phyloP scores from a whole-genome alignment of 2,888 invertebrate genomes.

The Automeris io region DNA sequence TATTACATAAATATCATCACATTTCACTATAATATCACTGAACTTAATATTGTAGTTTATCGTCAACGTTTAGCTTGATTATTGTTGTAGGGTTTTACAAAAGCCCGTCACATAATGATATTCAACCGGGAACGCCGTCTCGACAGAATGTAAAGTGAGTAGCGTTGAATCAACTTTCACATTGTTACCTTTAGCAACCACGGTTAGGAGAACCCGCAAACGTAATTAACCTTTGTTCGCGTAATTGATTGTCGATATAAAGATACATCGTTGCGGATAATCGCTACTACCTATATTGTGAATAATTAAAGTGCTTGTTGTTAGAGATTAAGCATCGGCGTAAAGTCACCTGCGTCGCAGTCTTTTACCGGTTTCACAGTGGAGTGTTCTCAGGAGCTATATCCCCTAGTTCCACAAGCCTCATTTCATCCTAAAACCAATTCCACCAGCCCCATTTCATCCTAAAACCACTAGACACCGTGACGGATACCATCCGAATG shows the following conservation, averaged over 20 bases:
- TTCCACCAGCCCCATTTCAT: too few species aligned
- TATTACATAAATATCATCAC: conserved; percentile 14
- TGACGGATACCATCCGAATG: too few species aligned
- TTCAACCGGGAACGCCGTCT: conserved; percentile 1
- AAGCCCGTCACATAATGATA: conserved; percentile 37
- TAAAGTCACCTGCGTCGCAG: too few species aligned
- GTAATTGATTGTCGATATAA: conserved; percentile 1
- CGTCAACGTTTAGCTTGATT: conserved; percentile 42
- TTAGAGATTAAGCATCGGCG: too few species aligned
- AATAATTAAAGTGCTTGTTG: too few species aligned
- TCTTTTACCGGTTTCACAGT: too few species aligned
- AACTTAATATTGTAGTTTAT: too few species aligned
- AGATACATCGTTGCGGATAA: conserved; percentile 9
- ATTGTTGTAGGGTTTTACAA: conserved; percentile 53
- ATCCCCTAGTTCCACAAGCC: too few species aligned
- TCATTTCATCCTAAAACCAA: too few species aligned
- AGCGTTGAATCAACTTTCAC: conserved; percentile 23
- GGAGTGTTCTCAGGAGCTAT: too few species aligned
- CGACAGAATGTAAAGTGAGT: conserved; percentile 19
- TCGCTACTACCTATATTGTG: conserved; percentile 16
- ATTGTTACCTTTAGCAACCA: conserved; percentile 13
- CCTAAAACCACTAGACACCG: too few species aligned
- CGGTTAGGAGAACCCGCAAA: conserved; percentile 2
- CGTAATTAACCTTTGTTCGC: conserved; percentile 1
- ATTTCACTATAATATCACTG: too few species aligned